Conservation (phyloP, 2,113 vertebrate genomes). For the Onychostruthus taczanowskii region DNA sequence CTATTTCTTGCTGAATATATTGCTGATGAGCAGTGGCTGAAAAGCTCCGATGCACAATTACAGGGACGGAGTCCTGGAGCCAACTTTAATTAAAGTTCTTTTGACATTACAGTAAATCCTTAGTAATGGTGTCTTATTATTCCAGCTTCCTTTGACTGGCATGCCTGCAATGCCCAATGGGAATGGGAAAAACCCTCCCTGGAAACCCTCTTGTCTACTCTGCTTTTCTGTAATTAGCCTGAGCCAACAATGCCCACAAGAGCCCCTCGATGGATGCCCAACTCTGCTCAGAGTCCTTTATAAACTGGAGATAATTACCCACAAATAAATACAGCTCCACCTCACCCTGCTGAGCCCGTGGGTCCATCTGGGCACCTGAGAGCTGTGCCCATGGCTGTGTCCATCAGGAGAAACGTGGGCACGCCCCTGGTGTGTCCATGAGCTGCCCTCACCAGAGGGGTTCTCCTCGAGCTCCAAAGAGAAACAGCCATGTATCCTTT, state of each 20-base stretch:
- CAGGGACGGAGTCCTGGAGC: background rate
- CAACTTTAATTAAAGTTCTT: background rate
- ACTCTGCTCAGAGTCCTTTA: background rate
- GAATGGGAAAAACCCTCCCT: background rate
- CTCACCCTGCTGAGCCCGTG: background rate
- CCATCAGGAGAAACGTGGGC: rapidly evolving
- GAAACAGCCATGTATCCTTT: rapidly evolving
- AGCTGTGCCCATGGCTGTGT: background rate
- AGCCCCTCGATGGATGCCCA: background rate
- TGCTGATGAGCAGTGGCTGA: background rate
- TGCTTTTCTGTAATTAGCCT: background rate
- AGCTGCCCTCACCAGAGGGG: background rate
- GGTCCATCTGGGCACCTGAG: background rate
- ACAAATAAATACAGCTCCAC: background rate
- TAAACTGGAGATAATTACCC: background rate
- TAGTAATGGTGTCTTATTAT: background rate
- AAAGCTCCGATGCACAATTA: background rate
- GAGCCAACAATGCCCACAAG: background rate
- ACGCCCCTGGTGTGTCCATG: rapidly evolving
- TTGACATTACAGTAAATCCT: background rate
- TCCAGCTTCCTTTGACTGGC: background rate
- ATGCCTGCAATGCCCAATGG: background rate
- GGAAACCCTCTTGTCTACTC: background rate
- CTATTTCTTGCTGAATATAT: background rate
- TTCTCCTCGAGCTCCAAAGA: background rate